Evolutionary conservation across 2,113 vertebrate genomes (phyloP), one percentile per base, ranked within the genome.

Genomic region (Elachura formosa): DNA sequence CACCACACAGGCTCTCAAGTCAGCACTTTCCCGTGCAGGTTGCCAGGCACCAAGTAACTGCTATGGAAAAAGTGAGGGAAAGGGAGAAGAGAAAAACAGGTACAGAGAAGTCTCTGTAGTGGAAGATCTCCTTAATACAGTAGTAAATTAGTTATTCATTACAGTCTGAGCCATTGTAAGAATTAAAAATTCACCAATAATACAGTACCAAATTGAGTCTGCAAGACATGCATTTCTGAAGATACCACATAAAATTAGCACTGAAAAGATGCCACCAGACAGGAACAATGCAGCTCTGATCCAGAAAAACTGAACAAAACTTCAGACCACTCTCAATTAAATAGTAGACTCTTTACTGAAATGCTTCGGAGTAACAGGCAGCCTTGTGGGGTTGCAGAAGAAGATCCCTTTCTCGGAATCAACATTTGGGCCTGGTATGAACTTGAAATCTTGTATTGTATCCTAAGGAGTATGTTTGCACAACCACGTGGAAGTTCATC

Each of bases 371-470:
- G 12, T 11, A 84, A 54, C 25, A 87, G 71, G 5, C 26, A 51
- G 21, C 18, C 19, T 52, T 15, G 7, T 3, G 3, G 29, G 9
- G 16, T 11, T 76, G 29, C 81, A 9, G 94, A 24, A 88, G 16
- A 89, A 72, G 23, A 81, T 36, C 23, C 11, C 56, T 80, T 90
- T 46, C 55, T 83, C 64, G 25, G 14, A 90, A 41, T 40, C 43
- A 87, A 43, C 9, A 29, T 43, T 36, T 56, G 61, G 48, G 56
- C 28, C 43, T 48, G 22, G 17, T 48, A 59, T 29, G 51, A 56
- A 71, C 33, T 29, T 75, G 66, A 71, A 75, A 61, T 51, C 10
- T 91, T 94, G 90, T 54, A 61, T 84, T 72, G 67, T 52, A 41
- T 9, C 69, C 15, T 29, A 80, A 73, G 23, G 38, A 69, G 22